Evolutionary conservation across 92 coral and sea anemone species (phyloP).

Genomic region (Diadumene lineata): DNA sequence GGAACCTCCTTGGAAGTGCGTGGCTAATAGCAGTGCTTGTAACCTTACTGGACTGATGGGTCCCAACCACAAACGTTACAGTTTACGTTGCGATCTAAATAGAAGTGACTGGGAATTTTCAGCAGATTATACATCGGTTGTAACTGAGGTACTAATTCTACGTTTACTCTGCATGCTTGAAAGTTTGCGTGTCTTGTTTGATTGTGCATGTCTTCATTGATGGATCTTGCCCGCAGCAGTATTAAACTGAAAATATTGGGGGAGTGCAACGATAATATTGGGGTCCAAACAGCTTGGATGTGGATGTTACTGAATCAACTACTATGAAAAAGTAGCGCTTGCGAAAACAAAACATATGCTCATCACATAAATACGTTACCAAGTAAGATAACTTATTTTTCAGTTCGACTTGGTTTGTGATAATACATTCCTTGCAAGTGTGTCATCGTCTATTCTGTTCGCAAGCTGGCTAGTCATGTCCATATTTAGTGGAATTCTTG

Average conservation of each 20-base stretch:
- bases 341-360: no score
- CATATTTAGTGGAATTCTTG: conserved; percentile 53
- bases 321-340: no score
- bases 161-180: no score
- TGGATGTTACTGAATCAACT: no score
- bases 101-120: conserved; percentile 81
- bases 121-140: conserved; percentile 64
- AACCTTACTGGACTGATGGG: conserved; percentile 63
- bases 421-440: conserved; percentile 66
- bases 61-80: conserved; percentile 49
- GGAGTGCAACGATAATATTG: no score
- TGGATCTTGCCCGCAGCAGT: no score
- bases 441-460: conserved; percentile 70
- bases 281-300: no score
- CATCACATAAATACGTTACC: no score
- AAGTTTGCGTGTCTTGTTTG: neutral
- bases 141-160: conserved; percentile 59
- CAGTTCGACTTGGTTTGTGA: conserved; percentile 84
- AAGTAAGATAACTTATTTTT: no score
- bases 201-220: neutral
- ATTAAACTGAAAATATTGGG: no score
- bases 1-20: conserved; percentile 86
- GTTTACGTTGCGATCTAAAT: conserved; percentile 51
- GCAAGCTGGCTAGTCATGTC: conserved; percentile 68
- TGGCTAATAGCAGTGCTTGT: conserved; percentile 58